Percentiles rank a stretch among this genome's conserved stretches.
Conservation (phyloP, 2,888 invertebrate species). For the Amphipoea oculea region DNA sequence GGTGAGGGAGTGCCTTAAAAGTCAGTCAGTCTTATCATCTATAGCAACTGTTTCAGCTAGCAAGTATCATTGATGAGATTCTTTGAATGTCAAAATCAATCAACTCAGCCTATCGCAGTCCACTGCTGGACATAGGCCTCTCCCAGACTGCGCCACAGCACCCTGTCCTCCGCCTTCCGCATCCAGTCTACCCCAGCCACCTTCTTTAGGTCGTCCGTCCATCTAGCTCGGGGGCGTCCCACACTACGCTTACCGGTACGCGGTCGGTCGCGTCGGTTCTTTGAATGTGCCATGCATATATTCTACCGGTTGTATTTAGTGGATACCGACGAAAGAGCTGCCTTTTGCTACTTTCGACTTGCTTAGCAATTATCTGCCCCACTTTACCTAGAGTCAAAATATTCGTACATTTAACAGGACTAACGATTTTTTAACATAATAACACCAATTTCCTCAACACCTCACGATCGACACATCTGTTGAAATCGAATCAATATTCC, state of each 20-base stretch:
- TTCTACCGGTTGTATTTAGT: not conserved
- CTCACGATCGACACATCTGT: conserved; percentile 75
- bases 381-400: conserved; percentile 45
- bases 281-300: not conserved
- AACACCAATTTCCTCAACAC: conserved; percentile 69
- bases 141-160: too few relatives aligned
- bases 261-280: not conserved
- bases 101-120: too few relatives aligned
- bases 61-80: not conserved
- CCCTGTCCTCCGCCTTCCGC: too few relatives aligned
- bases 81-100: not conserved
- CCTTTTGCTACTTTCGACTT: not conserved
- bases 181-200: too few relatives aligned
- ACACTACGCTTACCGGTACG: too few relatives aligned
- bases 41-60: not conserved
- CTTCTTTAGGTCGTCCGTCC: too few relatives aligned
- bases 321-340: too few relatives aligned
- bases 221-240: too few relatives aligned
- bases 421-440: conserved; percentile 59
- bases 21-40: not conserved
- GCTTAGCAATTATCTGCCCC: conserved; percentile 26
- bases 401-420: conserved; percentile 46
- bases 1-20: not conserved
- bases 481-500: conserved; percentile 79
- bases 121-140: too few relatives aligned